Base-by-base conservation (phyloP, 1,140 invertebrate species). In the Drosophila truncata region DNA sequence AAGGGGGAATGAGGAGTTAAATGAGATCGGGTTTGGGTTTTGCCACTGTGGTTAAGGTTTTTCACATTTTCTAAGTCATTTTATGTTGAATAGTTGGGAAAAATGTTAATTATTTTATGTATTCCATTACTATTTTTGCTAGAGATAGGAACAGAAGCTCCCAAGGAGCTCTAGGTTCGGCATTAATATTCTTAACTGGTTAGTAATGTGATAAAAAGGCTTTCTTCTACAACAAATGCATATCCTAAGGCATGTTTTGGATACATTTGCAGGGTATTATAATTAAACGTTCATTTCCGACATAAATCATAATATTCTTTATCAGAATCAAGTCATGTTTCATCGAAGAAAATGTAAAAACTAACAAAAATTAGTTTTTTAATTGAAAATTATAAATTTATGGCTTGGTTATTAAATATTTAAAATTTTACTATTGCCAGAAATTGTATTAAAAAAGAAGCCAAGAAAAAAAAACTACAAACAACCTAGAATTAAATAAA, bases 31-130 rank as follows among this genome's bases (percentile, higher is more conserved):
- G 23, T 14, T 35, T 16, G 31, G 25, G 33, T 31, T 9, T 18
- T 23, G 23, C 20, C 5, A 60, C 69, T 59, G 52, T 72, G 69
- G 66, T 59, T n/a, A 14, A 11, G 50, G n/a, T 10, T 11, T 29
- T 49, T 0, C 4, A n/a, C 5, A 10, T 25, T 37, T 54, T 35
- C 2, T 3, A 23, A 54, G 3, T 3, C 10, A 39, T 8, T 39
- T 39, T 0, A 54, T 10, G 2, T 7, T 54, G 10, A 54, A 23
- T 35, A 8, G 2, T 23, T 10, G 0, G 18, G 4, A 54, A n/a
- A n/a, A 7, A 11, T 29, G 10, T 29, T 7, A 13, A 29, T 16
- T 50, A 50, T 31, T 31, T 18, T 4, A 31, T 13, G 1, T 7
- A 31, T 7, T 27, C 0, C 7, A 3, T 27, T 11, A 5, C 6